Evolutionary conservation across 2,797 vertebrate species (phyloP).

Genomic region (Argentina silus): DNA sequence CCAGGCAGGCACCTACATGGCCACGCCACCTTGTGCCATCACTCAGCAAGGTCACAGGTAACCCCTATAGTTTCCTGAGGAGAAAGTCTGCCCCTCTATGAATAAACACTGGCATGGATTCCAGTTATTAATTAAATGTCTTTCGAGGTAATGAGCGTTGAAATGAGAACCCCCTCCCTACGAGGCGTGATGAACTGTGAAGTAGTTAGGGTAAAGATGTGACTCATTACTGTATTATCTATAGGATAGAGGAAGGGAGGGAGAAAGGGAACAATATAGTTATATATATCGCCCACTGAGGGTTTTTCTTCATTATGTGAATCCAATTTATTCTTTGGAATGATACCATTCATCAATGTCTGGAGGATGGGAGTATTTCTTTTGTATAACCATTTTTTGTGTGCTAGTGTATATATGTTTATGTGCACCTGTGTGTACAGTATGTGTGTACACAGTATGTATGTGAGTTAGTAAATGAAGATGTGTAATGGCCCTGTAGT

Average conservation of each 20-base stretch:
- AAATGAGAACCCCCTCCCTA: conserved; percentile 49
- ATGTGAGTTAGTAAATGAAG: too few relatives aligned
- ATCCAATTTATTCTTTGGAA: conserved; percentile 43
- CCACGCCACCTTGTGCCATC: neutral
- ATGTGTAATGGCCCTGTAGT: too few relatives aligned
- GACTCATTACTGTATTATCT: conserved; percentile 35
- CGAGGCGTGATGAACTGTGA: conserved; percentile 37
- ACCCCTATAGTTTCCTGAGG: neutral
- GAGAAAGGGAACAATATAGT: neutral
- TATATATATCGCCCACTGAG: too few relatives aligned
- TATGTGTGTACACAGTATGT: too few relatives aligned
- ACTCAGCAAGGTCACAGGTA: neutral
- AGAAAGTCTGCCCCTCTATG: neutral
- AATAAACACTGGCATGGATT: conserved; percentile 12
- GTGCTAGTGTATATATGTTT: conserved; percentile 1
- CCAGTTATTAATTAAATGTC: conserved; percentile 60
- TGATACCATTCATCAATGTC: conserved; percentile 41
- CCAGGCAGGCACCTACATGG: neutral
- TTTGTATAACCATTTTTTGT: conserved; percentile 3
- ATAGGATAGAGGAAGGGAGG: neutral
- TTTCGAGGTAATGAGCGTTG: conserved; percentile 60
- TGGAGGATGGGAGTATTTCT: conserved; percentile 1
- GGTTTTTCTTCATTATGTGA: conserved; percentile 31
- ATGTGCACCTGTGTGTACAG: neutral
- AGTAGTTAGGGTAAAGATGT: conserved; percentile 46